Percentiles rank a stretch among this genome's conserved stretches.
phyloP scores from a whole-genome alignment of 2,113 vertebrate species.

The Gallinago media region DNA sequence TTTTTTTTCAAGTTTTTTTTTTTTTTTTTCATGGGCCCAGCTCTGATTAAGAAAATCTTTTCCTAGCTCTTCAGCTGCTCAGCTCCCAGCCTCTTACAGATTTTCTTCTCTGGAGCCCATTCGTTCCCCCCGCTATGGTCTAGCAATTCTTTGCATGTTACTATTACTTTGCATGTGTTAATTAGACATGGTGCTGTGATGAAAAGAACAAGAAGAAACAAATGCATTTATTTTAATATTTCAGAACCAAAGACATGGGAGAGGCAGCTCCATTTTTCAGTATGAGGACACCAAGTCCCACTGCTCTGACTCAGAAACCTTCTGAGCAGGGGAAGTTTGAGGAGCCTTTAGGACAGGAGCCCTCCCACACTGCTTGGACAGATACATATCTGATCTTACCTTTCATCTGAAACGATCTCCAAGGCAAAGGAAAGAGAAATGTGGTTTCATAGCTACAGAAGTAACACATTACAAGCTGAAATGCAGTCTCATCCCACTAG shows the following conservation, averaged over 20 bases:
- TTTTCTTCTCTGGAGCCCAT: not conserved
- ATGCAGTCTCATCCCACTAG: slow-evolving; percentile 67
- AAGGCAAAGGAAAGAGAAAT: slow-evolving; percentile 10
- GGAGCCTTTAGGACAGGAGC: slow-evolving; percentile 15
- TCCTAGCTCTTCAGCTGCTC: not conserved
- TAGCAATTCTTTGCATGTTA: not conserved
- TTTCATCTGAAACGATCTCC: slow-evolving; percentile 22
- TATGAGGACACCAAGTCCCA: not conserved
- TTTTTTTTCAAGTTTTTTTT: not conserved
- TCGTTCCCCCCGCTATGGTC: not conserved
- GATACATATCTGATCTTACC: slow-evolving; percentile 9
- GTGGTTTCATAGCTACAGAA: not conserved
- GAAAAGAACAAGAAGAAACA: not conserved
- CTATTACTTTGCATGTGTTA: not conserved
- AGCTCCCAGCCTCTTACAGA: not conserved
- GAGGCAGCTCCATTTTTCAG: not conserved
- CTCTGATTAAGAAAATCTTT: not conserved
- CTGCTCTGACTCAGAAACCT: slow-evolving; percentile 21
- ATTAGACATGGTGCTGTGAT: not conserved
- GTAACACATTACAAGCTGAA: not conserved
- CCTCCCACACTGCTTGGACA: slow-evolving; percentile 17
- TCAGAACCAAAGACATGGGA: not conserved
- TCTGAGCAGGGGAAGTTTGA: not conserved
- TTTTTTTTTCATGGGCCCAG: not conserved
- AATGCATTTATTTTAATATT: not conserved